Percentiles rank a stretch among this genome's conserved stretches.
These are phyloP conservation scores for Pachymerium ferrugineum DNA, from an alignment of 2,888 invertebrate genomes.

Conservation along the genomic window DNA sequence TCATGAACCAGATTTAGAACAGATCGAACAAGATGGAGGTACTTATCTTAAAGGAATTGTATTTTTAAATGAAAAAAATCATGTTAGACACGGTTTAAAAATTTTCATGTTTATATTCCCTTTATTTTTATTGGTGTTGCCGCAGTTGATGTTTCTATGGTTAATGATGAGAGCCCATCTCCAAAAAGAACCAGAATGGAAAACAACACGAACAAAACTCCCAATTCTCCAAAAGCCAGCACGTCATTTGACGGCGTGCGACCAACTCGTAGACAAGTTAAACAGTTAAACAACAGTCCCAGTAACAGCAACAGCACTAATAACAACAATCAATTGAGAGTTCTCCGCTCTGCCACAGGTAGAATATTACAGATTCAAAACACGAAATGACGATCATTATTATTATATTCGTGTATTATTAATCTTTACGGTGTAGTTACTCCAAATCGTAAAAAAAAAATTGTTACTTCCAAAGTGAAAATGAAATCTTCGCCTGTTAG, in stretches of 20 bases:
- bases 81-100: too few relatives aligned
- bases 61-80: too few relatives aligned
- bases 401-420: too few relatives aligned
- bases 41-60: neutral
- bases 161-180: neutral
- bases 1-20: constrained; percentile 34
- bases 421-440: neutral
- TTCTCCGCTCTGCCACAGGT: neutral
- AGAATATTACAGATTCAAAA: neutral
- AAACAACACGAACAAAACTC: neutral
- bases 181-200: neutral
- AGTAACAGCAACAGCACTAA: neutral
- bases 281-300: too few relatives aligned
- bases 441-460: neutral
- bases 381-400: too few relatives aligned
- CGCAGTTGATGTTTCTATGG: neutral
- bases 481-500: neutral
- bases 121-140: constrained; percentile 1
- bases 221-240: neutral
- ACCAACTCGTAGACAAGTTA: neutral
- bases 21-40: constrained; percentile 33
- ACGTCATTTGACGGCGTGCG: neutral
- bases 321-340: neutral
- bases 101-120: too few relatives aligned
- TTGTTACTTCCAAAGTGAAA: neutral